These are phyloP conservation scores for Picus viridis DNA, from an alignment of 2,797 vertebrate genomes.

Conservation along the genomic window DNA sequence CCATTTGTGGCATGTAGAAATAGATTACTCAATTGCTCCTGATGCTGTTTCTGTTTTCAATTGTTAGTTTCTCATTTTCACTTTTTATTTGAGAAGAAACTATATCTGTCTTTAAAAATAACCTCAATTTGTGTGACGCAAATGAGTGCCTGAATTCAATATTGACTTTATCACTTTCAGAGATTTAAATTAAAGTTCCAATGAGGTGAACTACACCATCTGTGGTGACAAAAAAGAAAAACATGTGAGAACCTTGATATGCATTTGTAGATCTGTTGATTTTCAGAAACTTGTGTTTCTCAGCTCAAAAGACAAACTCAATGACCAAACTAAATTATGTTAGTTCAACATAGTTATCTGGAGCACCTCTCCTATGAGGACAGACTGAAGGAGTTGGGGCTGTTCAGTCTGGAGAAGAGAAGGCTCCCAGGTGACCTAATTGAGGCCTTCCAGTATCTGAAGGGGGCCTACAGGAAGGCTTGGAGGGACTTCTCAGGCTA, in stretches of 20 bases:
- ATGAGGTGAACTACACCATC: slow-evolving; percentile 43
- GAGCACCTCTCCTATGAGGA: too few relatives aligned
- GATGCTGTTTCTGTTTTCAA: background rate
- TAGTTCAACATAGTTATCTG: background rate
- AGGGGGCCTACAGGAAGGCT: too few relatives aligned
- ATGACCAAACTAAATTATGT: background rate
- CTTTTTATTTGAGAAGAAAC: slow-evolving; percentile 7
- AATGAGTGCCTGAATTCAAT: slow-evolving; percentile 5
- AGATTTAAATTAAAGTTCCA: slow-evolving; percentile 29
- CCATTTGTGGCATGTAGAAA: background rate
- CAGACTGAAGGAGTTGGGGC: too few relatives aligned
- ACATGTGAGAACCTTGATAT: slow-evolving; percentile 6
- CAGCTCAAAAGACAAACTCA: background rate
- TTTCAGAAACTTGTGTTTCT: slow-evolving; percentile 14
- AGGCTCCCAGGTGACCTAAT: too few relatives aligned
- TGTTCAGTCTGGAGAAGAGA: too few relatives aligned
- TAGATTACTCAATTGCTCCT: background rate
- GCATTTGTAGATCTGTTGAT: slow-evolving; percentile 28
- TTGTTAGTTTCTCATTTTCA: background rate
- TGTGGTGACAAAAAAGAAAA: slow-evolving; percentile 52
- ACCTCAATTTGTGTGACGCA: background rate
- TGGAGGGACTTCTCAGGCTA: too few relatives aligned
- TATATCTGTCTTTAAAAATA: background rate
- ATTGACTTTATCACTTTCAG: slow-evolving; percentile 31
- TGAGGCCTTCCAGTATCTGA: too few relatives aligned